Base-by-base conservation (phyloP, 2,888 invertebrate species). In the Hetaerina titia region DNA sequence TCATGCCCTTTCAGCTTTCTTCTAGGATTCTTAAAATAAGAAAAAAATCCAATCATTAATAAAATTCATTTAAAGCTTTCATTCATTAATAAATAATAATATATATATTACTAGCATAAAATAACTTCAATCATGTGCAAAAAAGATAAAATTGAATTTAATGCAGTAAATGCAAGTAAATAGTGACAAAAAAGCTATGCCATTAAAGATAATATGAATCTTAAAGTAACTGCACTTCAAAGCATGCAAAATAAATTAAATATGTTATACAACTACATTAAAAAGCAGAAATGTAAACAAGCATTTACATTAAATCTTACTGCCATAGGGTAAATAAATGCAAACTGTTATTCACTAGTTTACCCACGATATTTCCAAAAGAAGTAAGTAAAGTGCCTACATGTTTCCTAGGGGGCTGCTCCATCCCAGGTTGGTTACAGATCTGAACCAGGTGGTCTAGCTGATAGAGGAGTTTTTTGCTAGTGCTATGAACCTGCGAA, bases 381-480 rank as follows among this genome's bases (percentile, higher is more conserved):
- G 95, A 90, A 95, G 95, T 88, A 89, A 94, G 63, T 88, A 95
- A 94, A 94, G 96, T 97, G 97, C 97, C 97, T 98, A 98, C 98
- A 97, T 98, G 98, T 97, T 98, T 98, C 96, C 98, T 97, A 96
- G 97, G 97, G 96, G 98, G 97, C 96, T 98, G 98, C 96, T 98
- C 98, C 96, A 97, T 97, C 96, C 97, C 97, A 96, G 99, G 98
- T 97, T 99, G 99, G 97, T 99, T 99, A 97, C 99, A 99, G 96
- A 99, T 98, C 98, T 99, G 99, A 96, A 99, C 99, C 97, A 99
- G 97, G 97, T 99, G 99, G 97, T 99, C 99, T 96, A 99, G 97
- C 97, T 99, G 99, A 97, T 99, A 99, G 96, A 99, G 98, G 96
- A 99, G 97, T 97, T 99, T 99, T 97, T 99, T 99, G 97, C 99